Evolutionary conservation across 2,888 invertebrate genomes (phyloP), one percentile per base, ranked within the genome.

Genomic region (Hydroisotoma schaefferi): DNA sequence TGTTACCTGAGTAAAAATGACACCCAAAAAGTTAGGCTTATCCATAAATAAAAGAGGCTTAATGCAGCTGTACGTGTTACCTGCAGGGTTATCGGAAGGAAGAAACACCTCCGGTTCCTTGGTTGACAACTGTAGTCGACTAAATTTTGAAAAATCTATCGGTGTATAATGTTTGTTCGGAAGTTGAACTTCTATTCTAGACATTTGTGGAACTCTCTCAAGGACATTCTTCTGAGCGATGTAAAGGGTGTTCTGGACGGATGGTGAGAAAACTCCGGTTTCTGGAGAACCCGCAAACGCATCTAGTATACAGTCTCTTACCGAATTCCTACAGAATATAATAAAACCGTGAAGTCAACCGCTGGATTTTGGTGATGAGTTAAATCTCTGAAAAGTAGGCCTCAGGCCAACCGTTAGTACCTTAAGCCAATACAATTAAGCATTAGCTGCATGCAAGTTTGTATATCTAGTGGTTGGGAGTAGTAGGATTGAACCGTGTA

Each of bases 101-200:
- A 86, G 81, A 74, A 86, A 87, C 38, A 88, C 87, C 72, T 86
- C 85, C n/a, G 40, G 40, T 69, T 84, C 82, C 49, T 86, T 85
- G 57, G 80, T 80, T 20, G 28, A 28, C 28, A 49, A 22, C 6
- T 62, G 68, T 15, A 67, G 63, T 2, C 56, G 58, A 47, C 86
- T 80, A 77, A 89, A 88, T 72, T 85, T 86, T 6, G 85, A 83
- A 73, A 87, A 82, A 75, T 90, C 88, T 44, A 88, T 83, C 70
- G 83, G 84, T 72, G 86, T 83, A 75, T 89, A 89, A 75, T 90
- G 89, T 73, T 87, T 88, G 77, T 90, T 90, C 1, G 90, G 89
- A 22, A 65, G 56, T 27, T 53, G 26, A 8, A 46, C 46, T 87
- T 79, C 48, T 72, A 75, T 64, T 51, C 61, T 58, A 29, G 57